These are phyloP conservation scores for Cydia amplana DNA, from an alignment of 1,140 invertebrate species.

Conservation along the genomic window DNA sequence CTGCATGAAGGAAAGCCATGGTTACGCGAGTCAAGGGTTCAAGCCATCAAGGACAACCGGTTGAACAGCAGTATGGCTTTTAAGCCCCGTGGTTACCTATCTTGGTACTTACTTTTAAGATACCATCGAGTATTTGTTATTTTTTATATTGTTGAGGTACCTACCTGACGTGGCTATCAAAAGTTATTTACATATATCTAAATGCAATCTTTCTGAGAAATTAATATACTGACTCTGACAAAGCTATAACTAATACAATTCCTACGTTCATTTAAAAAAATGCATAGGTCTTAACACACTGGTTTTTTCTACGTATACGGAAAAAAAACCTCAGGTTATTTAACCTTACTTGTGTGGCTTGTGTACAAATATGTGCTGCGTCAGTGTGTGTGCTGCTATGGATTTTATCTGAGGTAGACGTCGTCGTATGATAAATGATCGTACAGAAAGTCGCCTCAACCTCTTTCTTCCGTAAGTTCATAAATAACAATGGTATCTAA, in stretches of 20 bases:
- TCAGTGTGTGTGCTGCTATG: constrained; percentile 47
- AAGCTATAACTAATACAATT: too few relatives aligned
- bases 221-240: not conserved
- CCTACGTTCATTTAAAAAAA: not conserved
- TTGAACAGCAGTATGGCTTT: constrained; percentile 35
- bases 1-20: constrained; percentile 46
- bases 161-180: not conserved
- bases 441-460: constrained; percentile 59
- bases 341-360: constrained; percentile 42
- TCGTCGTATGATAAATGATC: constrained; percentile 72
- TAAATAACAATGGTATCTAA: constrained; percentile 66
- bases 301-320: constrained; percentile 3
- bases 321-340: constrained; percentile 43
- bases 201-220: not conserved
- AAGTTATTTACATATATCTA: not conserved
- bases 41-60: constrained; percentile 56
- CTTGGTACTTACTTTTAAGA: constrained; percentile 39
- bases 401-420: constrained; percentile 65
- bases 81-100: constrained; percentile 45
- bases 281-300: not conserved
- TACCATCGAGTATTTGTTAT: constrained; percentile 45
- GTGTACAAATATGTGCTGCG: constrained; percentile 35
- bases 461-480: constrained; percentile 64
- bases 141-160: constrained; percentile 16
- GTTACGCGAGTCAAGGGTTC: constrained; percentile 41